Evolutionary conservation across 2,888 invertebrate genomes (phyloP), one percentile per base, ranked within the genome.

Genomic region (Meliscaeva auricollis): DNA sequence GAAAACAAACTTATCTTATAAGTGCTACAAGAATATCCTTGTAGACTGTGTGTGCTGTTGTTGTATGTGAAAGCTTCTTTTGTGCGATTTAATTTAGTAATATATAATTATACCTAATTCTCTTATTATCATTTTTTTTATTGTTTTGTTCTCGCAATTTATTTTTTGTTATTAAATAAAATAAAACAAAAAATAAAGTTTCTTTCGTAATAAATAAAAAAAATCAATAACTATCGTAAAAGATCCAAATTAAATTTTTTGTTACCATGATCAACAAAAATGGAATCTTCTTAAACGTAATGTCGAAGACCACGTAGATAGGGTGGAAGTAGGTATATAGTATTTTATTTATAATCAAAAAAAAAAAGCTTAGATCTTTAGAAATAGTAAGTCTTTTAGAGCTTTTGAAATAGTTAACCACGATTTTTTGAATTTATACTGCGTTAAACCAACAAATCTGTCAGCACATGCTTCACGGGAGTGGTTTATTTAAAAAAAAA

Each of bases 41-140:
- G 84, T 84, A 84, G 80, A 84, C 76, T 80, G 75, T 60, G 68
- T 82, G 75, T 80, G 75, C 68, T 80, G 82, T 75, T 76, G 79
- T 84, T 80, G 84, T 85, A 80, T 62, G 72, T 58, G 58, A 79
- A 76, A 76, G 80, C 76, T 80, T 85, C 72, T 76, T 80, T 82
- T 73, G 77, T 68, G 82, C 84, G 84, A 80, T 79, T 78, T 62
- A 74, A 52, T 64, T 66, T 76, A 85, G 76, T 41, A 35, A 38
- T 22, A 41, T 54, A 41, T 70, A n/a, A 38, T 70, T 70, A 35
- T 70, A 35, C 15, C 52, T 84, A 70, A 35, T 83, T 62, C 52
- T 74, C 38, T 70, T 74, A n/a, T 75, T 64, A 52, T 75, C 17
- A 50, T 60, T 46, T 58, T 74, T 82, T 80, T 60, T 9, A 75